Conservation (phyloP, 2,888 invertebrate genomes). For the Caenorhabditis sp. region DNA sequence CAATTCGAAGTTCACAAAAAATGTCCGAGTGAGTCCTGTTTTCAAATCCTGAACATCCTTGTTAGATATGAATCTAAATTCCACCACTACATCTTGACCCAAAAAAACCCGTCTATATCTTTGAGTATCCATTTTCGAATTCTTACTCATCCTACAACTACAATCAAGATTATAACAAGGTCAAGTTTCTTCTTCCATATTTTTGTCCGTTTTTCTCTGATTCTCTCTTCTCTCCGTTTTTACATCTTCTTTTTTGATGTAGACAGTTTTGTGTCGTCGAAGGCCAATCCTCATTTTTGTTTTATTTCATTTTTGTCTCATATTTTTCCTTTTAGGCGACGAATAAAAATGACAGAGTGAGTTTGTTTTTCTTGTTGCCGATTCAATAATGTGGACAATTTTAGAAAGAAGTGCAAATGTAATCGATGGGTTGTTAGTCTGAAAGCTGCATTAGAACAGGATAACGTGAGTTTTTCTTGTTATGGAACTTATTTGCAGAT, state of each 20-base stretch:
- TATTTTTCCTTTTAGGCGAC: background rate
- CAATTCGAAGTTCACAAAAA: too few relatives aligned
- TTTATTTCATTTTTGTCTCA: background rate
- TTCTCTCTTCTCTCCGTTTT: background rate
- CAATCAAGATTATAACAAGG: background rate
- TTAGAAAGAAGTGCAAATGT: constrained; percentile 50
- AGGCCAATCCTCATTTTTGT: background rate
- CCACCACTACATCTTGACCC: background rate
- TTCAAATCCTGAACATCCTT: background rate
- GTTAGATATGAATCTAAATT: background rate
- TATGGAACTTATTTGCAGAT: background rate
- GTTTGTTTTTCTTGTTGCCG: background rate
- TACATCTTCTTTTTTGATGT: background rate
- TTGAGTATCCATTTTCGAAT: background rate
- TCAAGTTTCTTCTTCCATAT: background rate
- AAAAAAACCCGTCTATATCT: background rate
- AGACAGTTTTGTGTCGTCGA: background rate
- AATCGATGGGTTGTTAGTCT: constrained; percentile 68
- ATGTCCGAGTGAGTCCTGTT: too few relatives aligned
- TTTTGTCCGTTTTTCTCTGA: background rate
- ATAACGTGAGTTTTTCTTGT: constrained; percentile 49
- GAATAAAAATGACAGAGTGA: background rate
- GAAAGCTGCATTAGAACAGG: constrained; percentile 57
- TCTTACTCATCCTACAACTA: background rate
- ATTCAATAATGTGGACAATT: background rate